Evolutionary conservation across 1,140 invertebrate species (phyloP).

Genomic region (Drosophila bocki): DNA sequence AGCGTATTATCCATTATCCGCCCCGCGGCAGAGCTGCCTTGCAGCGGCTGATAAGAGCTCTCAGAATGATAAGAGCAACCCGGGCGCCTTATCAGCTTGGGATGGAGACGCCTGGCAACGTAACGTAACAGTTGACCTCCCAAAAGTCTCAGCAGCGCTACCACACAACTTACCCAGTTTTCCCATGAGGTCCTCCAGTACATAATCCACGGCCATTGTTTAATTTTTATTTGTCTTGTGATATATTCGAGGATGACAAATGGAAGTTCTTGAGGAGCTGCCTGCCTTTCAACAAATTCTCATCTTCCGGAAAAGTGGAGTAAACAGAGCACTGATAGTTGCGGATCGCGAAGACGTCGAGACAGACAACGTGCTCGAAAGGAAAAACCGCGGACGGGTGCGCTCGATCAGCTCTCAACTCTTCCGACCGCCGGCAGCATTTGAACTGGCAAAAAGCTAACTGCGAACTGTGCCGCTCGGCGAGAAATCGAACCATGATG

Average conservation of each 20-base stretch:
- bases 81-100: conserved; percentile 25
- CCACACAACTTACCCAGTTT: conserved; percentile 87
- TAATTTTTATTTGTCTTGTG: conserved; percentile 2
- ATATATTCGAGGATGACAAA: conserved; percentile 1
- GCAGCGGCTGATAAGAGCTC: conserved; percentile 21
- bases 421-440: conserved; percentile 66
- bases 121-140: conserved; percentile 38
- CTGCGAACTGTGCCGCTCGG: conserved; percentile 61
- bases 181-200: conserved; percentile 89
- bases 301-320: conserved; percentile 24
- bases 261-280: background rate
- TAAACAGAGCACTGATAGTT: conserved; percentile 20
- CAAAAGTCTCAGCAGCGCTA: conserved; percentile 6
- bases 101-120: conserved; percentile 35
- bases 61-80: conserved; percentile 21
- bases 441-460: conserved; percentile 75
- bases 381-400: conserved; percentile 3
- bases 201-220: conserved; percentile 87
- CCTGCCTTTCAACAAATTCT: conserved; percentile 21
- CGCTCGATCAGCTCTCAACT: conserved; percentile 53
- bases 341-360: conserved; percentile 2
- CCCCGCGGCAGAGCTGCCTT: conserved; percentile 11
- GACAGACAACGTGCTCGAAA: conserved; percentile 31
- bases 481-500: conserved; percentile 49
- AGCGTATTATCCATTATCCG: conserved; percentile 27